phyloP scores from a whole-genome alignment of 2,113 vertebrate species.

The Jaculus jaculus region DNA sequence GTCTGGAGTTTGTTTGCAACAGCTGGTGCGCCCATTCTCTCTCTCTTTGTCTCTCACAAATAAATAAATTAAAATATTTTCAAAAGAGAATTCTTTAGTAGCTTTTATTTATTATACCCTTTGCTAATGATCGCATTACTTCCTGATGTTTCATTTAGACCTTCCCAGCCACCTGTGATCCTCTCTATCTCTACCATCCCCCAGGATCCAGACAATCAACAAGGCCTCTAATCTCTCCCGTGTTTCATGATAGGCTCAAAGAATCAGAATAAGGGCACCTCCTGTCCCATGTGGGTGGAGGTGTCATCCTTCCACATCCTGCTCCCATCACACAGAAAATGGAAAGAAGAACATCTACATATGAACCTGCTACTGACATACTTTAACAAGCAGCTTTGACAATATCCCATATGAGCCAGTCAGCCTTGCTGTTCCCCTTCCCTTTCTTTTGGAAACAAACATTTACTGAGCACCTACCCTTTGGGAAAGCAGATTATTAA shows the following conservation, averaged over 20 bases:
- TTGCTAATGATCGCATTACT: neutral
- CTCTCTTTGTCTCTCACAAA: too few species aligned
- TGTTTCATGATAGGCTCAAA: neutral
- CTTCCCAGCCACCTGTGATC: neutral
- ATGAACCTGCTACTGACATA: neutral
- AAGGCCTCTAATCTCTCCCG: neutral
- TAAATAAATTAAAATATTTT: too few species aligned
- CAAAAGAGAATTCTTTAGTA: neutral
- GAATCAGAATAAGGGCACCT: neutral
- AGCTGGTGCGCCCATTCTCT: too few species aligned
- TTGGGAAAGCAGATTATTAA: constrained; percentile 6
- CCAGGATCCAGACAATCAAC: neutral
- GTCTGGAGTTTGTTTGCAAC: too few species aligned
- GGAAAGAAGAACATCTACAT: neutral
- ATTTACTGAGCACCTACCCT: neutral
- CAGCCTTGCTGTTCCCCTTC: neutral
- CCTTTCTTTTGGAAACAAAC: neutral
- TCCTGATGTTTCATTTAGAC: neutral
- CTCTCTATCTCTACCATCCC: neutral
- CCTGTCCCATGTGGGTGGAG: neutral
- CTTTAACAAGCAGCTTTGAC: neutral
- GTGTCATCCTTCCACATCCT: neutral
- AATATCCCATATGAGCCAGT: neutral
- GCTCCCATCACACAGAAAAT: neutral
- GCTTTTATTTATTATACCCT: neutral